These are phyloP conservation scores for Eptatretus atami DNA, from an alignment of 2,797 vertebrate species.

Conservation along the genomic window DNA sequence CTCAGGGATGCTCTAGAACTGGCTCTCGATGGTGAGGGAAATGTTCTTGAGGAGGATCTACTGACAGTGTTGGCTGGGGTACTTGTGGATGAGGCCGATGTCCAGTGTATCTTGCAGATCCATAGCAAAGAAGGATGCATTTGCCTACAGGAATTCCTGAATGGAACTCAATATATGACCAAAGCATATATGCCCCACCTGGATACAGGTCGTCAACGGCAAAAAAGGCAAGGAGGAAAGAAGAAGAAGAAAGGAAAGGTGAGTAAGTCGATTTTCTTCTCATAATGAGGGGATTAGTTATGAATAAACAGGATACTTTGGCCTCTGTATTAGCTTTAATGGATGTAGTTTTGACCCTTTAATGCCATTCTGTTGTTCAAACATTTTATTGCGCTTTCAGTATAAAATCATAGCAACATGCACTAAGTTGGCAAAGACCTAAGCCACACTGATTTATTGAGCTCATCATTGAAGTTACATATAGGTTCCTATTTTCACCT, in stretches of 20 bases:
- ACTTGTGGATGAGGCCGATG: constrained; percentile 14
- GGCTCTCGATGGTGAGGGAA: constrained; percentile 15
- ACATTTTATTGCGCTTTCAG: too few relatives aligned
- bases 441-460: too few relatives aligned
- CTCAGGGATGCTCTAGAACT: constrained; percentile 17
- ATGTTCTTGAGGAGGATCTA: constrained; percentile 20
- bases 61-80: constrained; percentile 18
- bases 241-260: constrained; percentile 22
- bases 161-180: constrained; percentile 32
- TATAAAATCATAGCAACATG: too few relatives aligned
- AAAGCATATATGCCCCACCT: constrained; percentile 30
- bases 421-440: too few relatives aligned
- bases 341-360: too few relatives aligned
- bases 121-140: constrained; percentile 22
- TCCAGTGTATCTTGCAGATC: constrained; percentile 16
- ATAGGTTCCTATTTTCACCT: too few relatives aligned
- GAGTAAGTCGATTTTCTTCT: too few relatives aligned
- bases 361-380: too few relatives aligned
- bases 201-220: constrained; percentile 28
- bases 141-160: constrained; percentile 34
- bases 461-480: too few relatives aligned
- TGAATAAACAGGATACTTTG: too few relatives aligned
- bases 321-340: too few relatives aligned
- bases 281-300: too few relatives aligned
- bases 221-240: constrained; percentile 15